Evolutionary conservation across 2,797 vertebrate genomes (phyloP).

Genomic region (Pipistrellus pygmaeus): DNA sequence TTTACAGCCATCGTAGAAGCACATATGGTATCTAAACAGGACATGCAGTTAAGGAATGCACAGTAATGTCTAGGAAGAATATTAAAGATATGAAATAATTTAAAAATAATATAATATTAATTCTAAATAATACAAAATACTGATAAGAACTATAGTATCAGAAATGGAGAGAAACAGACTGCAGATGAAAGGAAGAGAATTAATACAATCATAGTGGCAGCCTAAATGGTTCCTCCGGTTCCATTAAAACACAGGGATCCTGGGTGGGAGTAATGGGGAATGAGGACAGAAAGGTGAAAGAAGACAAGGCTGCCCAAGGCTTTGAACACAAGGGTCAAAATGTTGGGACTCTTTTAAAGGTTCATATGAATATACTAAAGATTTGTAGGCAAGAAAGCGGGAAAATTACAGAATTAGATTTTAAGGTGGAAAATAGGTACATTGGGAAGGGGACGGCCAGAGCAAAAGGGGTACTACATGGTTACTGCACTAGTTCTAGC

Average conservation of each 20-base stretch:
- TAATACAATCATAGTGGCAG: not conserved
- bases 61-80: not conserved
- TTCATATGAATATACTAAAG: not conserved
- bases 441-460: not conserved
- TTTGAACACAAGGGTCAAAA: not conserved
- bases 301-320: not conserved
- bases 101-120: not conserved
- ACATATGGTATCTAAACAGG: not conserved
- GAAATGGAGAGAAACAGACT: not conserved
- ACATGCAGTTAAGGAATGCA: not conserved
- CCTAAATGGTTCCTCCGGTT: not conserved
- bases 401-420: not conserved
- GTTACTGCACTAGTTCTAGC: not conserved
- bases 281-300: not conserved
- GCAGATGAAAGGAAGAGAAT: not conserved
- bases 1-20: not conserved
- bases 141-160: not conserved
- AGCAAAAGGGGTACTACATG: no score
- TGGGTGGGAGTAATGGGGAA: not conserved
- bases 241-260: not conserved
- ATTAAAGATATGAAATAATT: not conserved
- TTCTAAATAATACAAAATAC: not conserved
- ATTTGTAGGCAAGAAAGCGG: not conserved
- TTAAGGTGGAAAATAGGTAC: not conserved
- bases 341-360: not conserved